Evolutionary conservation across 2,113 vertebrate species (phyloP).

Genomic region (Pipa parva): DNA sequence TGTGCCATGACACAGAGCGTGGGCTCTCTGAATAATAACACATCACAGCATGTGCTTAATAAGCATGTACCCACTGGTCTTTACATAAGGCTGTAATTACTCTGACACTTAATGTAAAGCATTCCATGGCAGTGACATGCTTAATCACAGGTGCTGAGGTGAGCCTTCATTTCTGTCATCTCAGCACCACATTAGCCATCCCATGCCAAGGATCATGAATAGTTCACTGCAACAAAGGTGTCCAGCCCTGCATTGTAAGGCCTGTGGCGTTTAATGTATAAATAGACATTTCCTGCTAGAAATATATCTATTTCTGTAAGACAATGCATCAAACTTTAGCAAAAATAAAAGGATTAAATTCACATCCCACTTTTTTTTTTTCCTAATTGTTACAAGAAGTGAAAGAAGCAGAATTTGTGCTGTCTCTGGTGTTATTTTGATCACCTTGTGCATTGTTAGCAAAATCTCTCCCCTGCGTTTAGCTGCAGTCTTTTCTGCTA

Average conservation of each 20-base stretch:
- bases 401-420: too few relatives aligned
- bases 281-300: too few relatives aligned
- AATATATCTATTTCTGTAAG: too few relatives aligned
- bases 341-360: too few relatives aligned
- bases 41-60: conserved; percentile 21
- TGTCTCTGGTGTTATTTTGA: background rate
- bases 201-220: background rate
- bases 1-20: conserved; percentile 34
- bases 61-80: conserved; percentile 24
- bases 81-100: conserved; percentile 23
- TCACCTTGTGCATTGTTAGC: background rate
- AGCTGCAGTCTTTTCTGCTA: background rate
- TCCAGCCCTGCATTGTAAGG: too few relatives aligned
- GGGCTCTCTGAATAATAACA: conserved; percentile 29
- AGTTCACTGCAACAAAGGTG: too few relatives aligned
- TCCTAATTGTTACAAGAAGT: too few relatives aligned
- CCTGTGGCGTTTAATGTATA: too few relatives aligned
- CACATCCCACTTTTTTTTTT: too few relatives aligned
- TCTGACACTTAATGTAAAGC: conserved; percentile 16
- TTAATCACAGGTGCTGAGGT: conserved; percentile 12
- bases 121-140: conserved; percentile 21
- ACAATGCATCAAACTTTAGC: too few relatives aligned
- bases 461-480: background rate
- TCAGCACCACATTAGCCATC: background rate
- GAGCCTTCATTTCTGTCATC: background rate